Conservation (phyloP, 2,113 vertebrate species). For the Trichomycterus rosablanca region DNA sequence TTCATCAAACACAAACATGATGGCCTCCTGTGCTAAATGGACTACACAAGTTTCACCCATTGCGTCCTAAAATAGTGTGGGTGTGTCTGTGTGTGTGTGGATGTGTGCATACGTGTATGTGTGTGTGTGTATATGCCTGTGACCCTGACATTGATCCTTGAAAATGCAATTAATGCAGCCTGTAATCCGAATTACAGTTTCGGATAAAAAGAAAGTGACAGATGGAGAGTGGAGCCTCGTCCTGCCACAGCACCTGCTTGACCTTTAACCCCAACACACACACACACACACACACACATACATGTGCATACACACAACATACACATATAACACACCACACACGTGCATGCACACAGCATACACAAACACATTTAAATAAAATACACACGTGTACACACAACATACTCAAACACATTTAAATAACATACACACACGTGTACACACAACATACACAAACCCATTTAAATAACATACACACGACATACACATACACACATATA, state of each 20-base stretch:
- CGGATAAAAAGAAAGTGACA: not conserved
- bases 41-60: no score
- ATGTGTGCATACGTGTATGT: no score
- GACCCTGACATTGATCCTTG: constrained; percentile 2
- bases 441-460: not conserved
- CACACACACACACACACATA: not conserved
- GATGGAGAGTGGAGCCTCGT: constrained; percentile 4
- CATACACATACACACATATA: no score
- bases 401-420: not conserved
- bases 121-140: constrained; percentile 1
- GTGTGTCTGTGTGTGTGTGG: no score
- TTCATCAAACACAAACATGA: no score
- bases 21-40: no score
- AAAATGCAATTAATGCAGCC: constrained; percentile 4
- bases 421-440: not conserved
- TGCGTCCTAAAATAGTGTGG: no score
- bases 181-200: constrained; percentile 16
- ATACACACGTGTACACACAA: not conserved
- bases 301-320: not conserved
- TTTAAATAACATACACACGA: not conserved
- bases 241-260: constrained; percentile 12
- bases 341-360: no score
- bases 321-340: no score
- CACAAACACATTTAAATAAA: no score
- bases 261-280: not conserved